Base-by-base conservation (phyloP, 2,797 vertebrate species). In the Muscicapa striata region DNA sequence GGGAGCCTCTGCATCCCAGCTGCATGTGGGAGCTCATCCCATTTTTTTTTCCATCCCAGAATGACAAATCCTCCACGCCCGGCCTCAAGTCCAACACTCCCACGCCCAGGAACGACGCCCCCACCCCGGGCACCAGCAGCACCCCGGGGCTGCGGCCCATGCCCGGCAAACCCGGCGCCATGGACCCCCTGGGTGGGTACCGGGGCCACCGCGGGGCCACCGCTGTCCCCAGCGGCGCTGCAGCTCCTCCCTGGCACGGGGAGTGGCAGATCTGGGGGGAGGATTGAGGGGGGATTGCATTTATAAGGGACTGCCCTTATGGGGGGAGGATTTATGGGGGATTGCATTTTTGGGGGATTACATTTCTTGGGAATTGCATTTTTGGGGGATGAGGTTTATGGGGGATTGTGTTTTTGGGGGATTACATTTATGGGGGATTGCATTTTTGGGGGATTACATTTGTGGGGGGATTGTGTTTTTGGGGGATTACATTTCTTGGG, bases 21-120 rank as follows among this genome's bases (percentile, higher is more conserved):
- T 1, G 27, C 8, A 15, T 10, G 14, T 26, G 48, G 14, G 34
- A 3, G 61, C 66, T 87, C 68, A 87, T 2, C 18, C 20, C 7
- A 13, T 34, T 34, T 3, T 1, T 3, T 4, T 30, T 36, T 15
- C 43, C 92, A 4, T 92, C 66, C 55, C 95, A 99, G 99, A 99
- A 99, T 0, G 99, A 99, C 97, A 99, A 99, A 96, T 99, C 99
- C 3, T 99, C 98, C 9, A 99, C 99, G 5, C 99, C 99, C 0
- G 99, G 99, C 81, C 98, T 99, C 91, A 99, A 99, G 97, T 99
- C 99, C 38, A 99, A 99, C 97, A 99, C 99, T 13, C 99, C 99
- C 2, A 99, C 99, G 4, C 99, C 99, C 0, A 98, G 99, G 89
- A 99, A 99, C 0, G 99, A 99, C 4, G 99, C 98, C 8, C 99